phyloP scores from a whole-genome alignment of 2,113 vertebrate genomes.

The Myxocyprinus asiaticus region DNA sequence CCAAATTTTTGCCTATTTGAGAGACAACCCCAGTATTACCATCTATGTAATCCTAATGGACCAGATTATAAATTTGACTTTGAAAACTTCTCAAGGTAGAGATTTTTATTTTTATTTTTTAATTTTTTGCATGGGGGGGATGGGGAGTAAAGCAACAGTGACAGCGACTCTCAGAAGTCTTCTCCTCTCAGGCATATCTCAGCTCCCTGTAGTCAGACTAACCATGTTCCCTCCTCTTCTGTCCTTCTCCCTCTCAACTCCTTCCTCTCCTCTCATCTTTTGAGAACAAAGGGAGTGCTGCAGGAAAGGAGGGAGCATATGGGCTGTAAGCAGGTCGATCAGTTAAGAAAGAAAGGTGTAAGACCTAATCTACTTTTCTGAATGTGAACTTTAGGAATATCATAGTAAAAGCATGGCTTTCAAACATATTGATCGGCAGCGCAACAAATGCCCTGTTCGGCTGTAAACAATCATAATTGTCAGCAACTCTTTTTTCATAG shows the following conservation, averaged over 20 bases:
- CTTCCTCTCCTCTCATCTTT: not conserved
- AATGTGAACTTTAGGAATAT: constrained; percentile 44
- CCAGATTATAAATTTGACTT: no score
- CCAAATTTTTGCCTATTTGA: no score
- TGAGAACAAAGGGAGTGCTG: constrained; percentile 19
- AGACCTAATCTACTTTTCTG: not conserved
- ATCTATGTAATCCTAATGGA: no score
- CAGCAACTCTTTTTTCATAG: not conserved
- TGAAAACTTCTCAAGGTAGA: no score
- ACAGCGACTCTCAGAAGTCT: constrained; percentile 21
- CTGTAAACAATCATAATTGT: constrained; percentile 5
- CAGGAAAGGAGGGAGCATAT: not conserved
- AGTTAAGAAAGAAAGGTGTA: constrained; percentile 26
- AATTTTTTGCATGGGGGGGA: not conserved
- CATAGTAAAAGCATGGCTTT: constrained; percentile 35
- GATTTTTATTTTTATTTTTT: not conserved
- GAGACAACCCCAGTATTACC: no score
- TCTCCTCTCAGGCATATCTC: constrained; percentile 3
- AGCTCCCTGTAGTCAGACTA: not conserved
- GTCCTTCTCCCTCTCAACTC: not conserved
- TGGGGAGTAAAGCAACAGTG: not conserved
- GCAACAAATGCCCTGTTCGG: constrained; percentile 2
- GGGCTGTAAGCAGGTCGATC: constrained; percentile 12
- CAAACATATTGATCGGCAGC: constrained; percentile 38
- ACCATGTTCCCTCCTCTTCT: not conserved